phyloP scores from a whole-genome alignment of 2,797 vertebrate genomes.

The Cirrhinus molitorella region DNA sequence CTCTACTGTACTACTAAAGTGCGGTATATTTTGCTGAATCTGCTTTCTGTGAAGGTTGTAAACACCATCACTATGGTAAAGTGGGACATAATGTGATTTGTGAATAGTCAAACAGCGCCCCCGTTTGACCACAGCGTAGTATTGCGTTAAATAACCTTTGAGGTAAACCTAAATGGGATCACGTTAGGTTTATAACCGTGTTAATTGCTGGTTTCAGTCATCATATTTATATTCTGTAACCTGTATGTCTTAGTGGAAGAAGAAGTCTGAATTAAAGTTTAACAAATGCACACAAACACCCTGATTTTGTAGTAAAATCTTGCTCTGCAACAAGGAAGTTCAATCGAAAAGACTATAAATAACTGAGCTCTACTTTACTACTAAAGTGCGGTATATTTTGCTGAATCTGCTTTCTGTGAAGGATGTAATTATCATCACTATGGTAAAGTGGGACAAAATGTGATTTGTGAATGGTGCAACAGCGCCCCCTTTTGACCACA shows the following conservation, averaged over 20 bases:
- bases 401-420: background rate
- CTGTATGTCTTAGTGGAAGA: background rate
- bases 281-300: background rate
- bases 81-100: background rate
- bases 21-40: background rate
- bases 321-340: background rate
- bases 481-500: constrained; percentile 1
- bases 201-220: background rate
- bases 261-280: background rate
- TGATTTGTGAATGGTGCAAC: background rate
- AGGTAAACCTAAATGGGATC: background rate
- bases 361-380: background rate
- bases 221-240: background rate
- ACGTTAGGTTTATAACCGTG: background rate
- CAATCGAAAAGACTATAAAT: background rate
- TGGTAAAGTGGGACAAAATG: background rate
- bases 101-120: background rate
- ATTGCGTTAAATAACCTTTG: background rate
- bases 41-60: background rate
- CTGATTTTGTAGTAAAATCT: background rate
- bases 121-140: background rate
- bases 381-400: background rate
- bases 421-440: background rate
- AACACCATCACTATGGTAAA: background rate
- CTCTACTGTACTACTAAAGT: background rate